Percentiles rank a stretch among this genome's conserved stretches.
Evolutionary conservation across 92 coral and sea anemone genomes (phyloP).

Genomic region (Actinostola sp.): DNA sequence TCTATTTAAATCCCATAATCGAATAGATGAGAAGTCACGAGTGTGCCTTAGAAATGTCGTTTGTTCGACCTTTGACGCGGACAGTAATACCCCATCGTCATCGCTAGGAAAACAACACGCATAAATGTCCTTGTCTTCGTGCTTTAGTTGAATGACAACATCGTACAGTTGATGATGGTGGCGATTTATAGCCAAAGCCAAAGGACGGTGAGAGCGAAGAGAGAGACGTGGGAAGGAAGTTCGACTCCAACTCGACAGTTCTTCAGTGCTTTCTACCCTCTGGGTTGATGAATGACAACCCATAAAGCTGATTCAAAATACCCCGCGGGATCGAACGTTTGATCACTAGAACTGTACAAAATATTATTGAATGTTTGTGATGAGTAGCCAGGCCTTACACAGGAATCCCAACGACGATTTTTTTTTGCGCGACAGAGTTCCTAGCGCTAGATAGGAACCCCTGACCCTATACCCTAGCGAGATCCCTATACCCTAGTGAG

Average conservation of each 20-base stretch:
- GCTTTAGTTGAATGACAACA: slow-evolving; percentile 83
- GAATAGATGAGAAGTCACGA: slow-evolving; percentile 87
- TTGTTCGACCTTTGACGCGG: slow-evolving; percentile 93
- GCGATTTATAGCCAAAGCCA: slow-evolving; percentile 50
- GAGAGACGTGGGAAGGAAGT: slow-evolving; percentile 81
- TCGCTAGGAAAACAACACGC: slow-evolving; percentile 91
- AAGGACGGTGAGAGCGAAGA: slow-evolving; percentile 79
- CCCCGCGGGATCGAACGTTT: neutral
- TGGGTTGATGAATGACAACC: slow-evolving; percentile 39
- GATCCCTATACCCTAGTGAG: no score
- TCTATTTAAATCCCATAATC: slow-evolving; percentile 88
- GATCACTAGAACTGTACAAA: neutral
- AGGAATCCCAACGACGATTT: slow-evolving; percentile 9
- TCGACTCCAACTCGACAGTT: slow-evolving; percentile 32
- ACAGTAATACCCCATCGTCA: slow-evolving; percentile 81
- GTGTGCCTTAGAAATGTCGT: slow-evolving; percentile 81
- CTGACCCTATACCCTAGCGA: no score
- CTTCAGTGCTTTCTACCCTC: slow-evolving; percentile 19
- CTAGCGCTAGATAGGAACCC: no score
- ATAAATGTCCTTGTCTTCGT: slow-evolving; percentile 91
- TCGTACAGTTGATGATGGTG: slow-evolving; percentile 77
- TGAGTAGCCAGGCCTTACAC: slow-evolving; percentile 9
- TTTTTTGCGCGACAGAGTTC: no score
- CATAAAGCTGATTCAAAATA: slow-evolving; percentile 9
- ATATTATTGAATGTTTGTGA: neutral